Conservation (phyloP, 1,140 invertebrate species). For the Leptopilina boulardi region DNA sequence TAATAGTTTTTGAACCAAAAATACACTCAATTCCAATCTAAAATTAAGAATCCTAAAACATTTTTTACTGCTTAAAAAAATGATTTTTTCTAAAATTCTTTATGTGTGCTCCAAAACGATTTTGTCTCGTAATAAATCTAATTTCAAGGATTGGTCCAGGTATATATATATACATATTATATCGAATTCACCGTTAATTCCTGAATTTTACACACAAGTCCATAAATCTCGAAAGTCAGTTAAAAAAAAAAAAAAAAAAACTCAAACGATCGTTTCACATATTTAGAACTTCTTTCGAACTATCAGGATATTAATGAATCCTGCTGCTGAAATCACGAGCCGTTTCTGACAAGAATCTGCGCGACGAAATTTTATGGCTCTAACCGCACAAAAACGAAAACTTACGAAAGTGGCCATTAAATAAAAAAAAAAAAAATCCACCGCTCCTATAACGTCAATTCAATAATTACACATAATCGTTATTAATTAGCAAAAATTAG, state of each 20-base stretch:
- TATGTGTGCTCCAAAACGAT: conserved; percentile 19
- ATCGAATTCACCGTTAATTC: conserved; percentile 27
- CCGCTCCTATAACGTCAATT: neutral
- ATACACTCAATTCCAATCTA: too few relatives aligned
- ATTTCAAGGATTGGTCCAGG: conserved; percentile 18
- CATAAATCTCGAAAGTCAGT: conserved; percentile 16
- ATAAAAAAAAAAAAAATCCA: neutral
- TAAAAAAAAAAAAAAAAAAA: neutral
- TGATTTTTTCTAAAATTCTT: neutral
- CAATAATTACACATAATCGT: conserved; percentile 10
- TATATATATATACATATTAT: neutral
- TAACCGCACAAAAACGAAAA: neutral
- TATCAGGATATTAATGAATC: conserved; percentile 28
- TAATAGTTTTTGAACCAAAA: too few relatives aligned
- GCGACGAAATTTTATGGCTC: conserved; percentile 29
- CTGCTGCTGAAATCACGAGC: conserved; percentile 28
- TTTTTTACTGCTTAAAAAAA: neutral
- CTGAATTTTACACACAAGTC: neutral
- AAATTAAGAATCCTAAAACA: too few relatives aligned
- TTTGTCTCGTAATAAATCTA: conserved; percentile 19
- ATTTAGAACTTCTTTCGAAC: conserved; percentile 14
- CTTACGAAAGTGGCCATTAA: conserved; percentile 13
- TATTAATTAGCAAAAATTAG: conserved; percentile 28
- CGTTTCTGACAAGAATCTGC: conserved; percentile 3
- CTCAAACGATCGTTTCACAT: conserved; percentile 22